Base-by-base conservation (phyloP, 2,797 vertebrate genomes). In the Siniperca obscura region DNA sequence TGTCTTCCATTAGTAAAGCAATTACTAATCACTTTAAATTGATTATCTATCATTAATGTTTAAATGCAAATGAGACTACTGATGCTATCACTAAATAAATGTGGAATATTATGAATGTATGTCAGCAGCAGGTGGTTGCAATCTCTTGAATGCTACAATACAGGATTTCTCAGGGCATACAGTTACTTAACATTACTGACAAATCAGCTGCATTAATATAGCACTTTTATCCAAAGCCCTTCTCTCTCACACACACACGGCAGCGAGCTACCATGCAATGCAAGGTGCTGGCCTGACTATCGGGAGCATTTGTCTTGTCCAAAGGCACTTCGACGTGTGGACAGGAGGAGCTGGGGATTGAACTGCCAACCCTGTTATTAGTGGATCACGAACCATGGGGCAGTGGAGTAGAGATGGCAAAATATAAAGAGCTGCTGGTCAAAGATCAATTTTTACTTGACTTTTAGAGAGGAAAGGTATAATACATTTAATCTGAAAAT, bases 401-500 rank as follows among this genome's bases (percentile, higher is more conserved):
- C 44, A 46, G 44, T 46, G 44, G 22, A 59, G 25, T 6, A 46
- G 42, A 64, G 30, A 68, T 19, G 1, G 2, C 27, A 61, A 61
- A 25, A 70, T 48, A 19, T 5, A 19, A 38, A 55, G 5, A 56
- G n/a, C 17, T 40, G 30, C 30, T 71, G 13, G 14, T 70, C 19
- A 42, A 56, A 68, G 7, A 50, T 34, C 5, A 7, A 8, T 36
- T 56, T 64, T 68, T 25, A 68, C 34, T 25, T 22, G 25, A 52
- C 34, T 70, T 73, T 34, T 56, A 53, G 4, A 70, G 14, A 60
- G n/a, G 22, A 40, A 48, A 22, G 3, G 5, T 17, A 13, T 7
- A 3, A 22, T 55, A 12, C 17, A 55, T 53, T 70, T 22, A 27
- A 34, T 59, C 27, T 78, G 16, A 57, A 70, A 65, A 74, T 46